Percentiles rank a stretch among this genome's conserved stretches.
phyloP scores from a whole-genome alignment of 2,888 invertebrate genomes.

The Pseudococcus jackbeardsleyi region DNA sequence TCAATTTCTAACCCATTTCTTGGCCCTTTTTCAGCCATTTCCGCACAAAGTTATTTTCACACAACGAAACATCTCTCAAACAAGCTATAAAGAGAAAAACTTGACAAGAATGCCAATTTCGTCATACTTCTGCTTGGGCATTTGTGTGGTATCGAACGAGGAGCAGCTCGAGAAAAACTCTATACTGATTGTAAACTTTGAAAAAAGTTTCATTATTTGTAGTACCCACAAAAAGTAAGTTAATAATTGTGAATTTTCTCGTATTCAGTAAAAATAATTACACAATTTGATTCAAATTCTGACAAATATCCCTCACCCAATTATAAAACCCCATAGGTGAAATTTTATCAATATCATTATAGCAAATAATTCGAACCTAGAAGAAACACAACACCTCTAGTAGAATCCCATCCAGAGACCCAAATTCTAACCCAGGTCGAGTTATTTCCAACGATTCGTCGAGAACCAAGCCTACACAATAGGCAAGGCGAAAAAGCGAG shows the following conservation, averaged over 20 bases:
- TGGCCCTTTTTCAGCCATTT: background rate
- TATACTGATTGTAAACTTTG: slow-evolving; percentile 28
- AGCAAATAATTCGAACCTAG: no score
- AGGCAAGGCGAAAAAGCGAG: background rate
- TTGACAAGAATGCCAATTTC: slow-evolving; percentile 25
- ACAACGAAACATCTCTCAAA: background rate
- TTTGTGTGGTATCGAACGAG: background rate
- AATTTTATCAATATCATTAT: no score
- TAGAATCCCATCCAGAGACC: no score
- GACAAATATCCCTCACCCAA: no score
- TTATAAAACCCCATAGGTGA: no score
- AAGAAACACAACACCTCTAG: no score
- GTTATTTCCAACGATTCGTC: background rate
- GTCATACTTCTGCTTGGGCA: background rate
- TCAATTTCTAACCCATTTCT: background rate
- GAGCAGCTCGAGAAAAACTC: slow-evolving; percentile 26
- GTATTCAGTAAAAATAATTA: no score
- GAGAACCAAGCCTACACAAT: background rate
- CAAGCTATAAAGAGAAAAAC: background rate
- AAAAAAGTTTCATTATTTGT: slow-evolving; percentile 20
- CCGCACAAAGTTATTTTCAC: background rate
- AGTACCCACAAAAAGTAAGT: no score
- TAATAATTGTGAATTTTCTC: no score
- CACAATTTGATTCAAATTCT: no score
- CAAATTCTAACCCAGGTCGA: background rate